phyloP scores from a whole-genome alignment of 1,140 invertebrate species.

The Temnothorax nylanderi region DNA sequence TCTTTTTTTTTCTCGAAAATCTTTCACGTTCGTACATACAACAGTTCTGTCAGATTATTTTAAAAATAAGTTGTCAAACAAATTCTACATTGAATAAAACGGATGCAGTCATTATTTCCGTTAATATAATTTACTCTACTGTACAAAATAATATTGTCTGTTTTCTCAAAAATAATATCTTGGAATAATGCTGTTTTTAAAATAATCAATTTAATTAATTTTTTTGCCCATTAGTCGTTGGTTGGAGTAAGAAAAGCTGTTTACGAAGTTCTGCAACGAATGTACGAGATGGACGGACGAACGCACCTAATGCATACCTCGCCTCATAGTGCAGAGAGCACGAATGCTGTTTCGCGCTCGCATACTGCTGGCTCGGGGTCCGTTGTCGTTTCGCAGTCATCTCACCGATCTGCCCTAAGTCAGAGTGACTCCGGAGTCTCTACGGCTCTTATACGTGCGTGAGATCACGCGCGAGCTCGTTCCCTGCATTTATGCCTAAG shows the following conservation, averaged over 20 bases:
- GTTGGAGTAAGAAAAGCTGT: constrained; percentile 33
- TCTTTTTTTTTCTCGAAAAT: not conserved
- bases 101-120: not conserved
- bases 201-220: not conserved
- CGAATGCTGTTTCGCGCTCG: constrained; percentile 35
- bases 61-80: not conserved
- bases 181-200: not conserved
- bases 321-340: constrained; percentile 66
- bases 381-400: constrained; percentile 62
- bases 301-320: constrained; percentile 75
- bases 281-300: constrained; percentile 62
- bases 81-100: not conserved
- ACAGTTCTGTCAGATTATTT: not conserved
- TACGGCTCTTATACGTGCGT: constrained; percentile 47
- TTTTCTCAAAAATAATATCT: not conserved
- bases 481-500: constrained; percentile 49
- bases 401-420: constrained; percentile 60
- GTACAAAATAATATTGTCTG: not conserved
- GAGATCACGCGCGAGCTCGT: constrained; percentile 61
- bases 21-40: not conserved
- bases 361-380: not conserved
- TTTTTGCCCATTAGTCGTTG: not conserved
- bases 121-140: not conserved
- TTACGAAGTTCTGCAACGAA: constrained; percentile 80
- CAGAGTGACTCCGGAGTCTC: constrained; percentile 37